Evolutionary conservation across 1,140 invertebrate species (phyloP).

Genomic region (Drosophila parvula): DNA sequence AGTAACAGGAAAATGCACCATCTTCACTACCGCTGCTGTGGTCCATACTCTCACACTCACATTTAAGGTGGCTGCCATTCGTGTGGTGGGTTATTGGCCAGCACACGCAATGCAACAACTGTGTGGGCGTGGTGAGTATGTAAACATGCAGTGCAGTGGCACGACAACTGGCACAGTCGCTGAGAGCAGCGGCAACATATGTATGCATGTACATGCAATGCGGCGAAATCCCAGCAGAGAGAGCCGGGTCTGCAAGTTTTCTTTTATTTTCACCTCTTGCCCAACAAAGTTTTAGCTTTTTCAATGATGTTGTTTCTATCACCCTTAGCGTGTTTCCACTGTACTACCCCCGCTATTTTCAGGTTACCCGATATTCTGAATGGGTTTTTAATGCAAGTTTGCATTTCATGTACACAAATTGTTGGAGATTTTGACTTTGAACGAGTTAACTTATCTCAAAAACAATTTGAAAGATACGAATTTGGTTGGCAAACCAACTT

Average conservation of each 20-base stretch:
- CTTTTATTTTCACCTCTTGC: background rate
- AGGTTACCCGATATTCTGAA: background rate
- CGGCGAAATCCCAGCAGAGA: constrained; percentile 3
- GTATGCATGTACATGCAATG: background rate
- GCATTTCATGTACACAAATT: too few relatives aligned
- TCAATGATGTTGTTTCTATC: background rate
- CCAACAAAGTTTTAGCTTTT: background rate
- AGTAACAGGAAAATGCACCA: background rate
- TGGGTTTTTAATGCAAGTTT: background rate
- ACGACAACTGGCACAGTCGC: background rate
- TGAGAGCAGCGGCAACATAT: background rate
- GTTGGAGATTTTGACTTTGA: background rate
- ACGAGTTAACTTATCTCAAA: background rate
- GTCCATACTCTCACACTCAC: background rate
- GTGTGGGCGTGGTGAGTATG: constrained; percentile 17
- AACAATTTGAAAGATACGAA: background rate
- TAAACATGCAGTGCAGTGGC: constrained; percentile 1
- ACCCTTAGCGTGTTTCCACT: background rate
- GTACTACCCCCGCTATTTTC: background rate
- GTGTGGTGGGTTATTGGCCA: constrained; percentile 3
- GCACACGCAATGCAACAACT: background rate
- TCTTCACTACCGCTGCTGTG: background rate
- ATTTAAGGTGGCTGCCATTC: background rate
- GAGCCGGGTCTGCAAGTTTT: background rate
- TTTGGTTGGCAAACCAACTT: background rate